Evolutionary conservation across 92 coral and sea anemone species (phyloP).

Genomic region (Actinostola sp.): DNA sequence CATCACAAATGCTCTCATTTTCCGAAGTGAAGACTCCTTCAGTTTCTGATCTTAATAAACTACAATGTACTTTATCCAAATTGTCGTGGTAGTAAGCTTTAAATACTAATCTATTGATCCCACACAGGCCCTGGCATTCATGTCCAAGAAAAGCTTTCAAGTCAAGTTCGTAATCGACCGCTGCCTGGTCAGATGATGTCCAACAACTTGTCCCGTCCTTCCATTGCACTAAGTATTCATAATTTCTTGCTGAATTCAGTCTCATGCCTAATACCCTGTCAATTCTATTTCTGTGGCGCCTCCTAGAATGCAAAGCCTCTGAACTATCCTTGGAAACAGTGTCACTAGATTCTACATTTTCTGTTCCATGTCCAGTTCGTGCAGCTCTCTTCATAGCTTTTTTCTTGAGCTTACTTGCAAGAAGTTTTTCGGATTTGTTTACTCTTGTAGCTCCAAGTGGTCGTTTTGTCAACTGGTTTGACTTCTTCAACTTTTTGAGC

Average conservation of each 20-base stretch:
- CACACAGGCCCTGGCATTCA: constrained; percentile 74
- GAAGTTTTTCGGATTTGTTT: constrained; percentile 63
- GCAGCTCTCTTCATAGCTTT: constrained; percentile 78
- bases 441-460: constrained; percentile 71
- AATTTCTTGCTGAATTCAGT: constrained; percentile 53
- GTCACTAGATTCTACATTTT: constrained; percentile 24
- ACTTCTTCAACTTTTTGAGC: constrained; percentile 60
- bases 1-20: constrained; percentile 4
- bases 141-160: constrained; percentile 81
- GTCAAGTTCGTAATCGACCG: constrained; percentile 75
- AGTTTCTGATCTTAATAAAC: not conserved
- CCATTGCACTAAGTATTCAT: constrained; percentile 97
- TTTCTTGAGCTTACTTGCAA: constrained; percentile 70
- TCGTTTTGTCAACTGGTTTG: constrained; percentile 56
- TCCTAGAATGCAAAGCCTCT: constrained; percentile 40
- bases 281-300: constrained; percentile 73
- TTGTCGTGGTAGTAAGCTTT: constrained; percentile 89
- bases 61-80: constrained; percentile 56
- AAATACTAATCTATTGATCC: constrained; percentile 78
- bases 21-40: constrained; percentile 15
- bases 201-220: constrained; percentile 98
- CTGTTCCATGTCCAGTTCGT: constrained; percentile 36
- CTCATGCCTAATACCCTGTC: constrained; percentile 96
- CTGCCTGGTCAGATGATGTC: constrained; percentile 87
- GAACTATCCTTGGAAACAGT: constrained; percentile 28